phyloP scores from a whole-genome alignment of 2,113 vertebrate genomes.

The Ranitomeya variabilis region DNA sequence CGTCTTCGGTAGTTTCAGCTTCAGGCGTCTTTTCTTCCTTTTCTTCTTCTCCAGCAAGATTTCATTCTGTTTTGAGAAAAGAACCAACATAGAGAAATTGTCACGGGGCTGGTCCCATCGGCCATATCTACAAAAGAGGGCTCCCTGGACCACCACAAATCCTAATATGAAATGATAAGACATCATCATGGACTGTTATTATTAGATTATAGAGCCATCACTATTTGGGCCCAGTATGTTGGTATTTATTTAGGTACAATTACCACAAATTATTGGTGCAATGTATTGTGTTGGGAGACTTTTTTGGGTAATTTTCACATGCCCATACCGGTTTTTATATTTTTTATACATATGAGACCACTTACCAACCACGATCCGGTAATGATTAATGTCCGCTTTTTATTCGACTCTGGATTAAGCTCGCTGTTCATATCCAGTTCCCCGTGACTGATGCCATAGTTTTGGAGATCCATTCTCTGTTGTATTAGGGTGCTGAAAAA shows the following conservation, averaged over 20 bases:
- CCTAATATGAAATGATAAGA: no score
- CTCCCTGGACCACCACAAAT: no score
- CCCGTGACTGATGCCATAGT: slow-evolving; percentile 60
- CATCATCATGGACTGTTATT: no score
- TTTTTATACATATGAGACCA: slow-evolving; percentile 14
- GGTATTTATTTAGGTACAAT: no score
- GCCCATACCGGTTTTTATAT: no score
- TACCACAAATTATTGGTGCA: no score
- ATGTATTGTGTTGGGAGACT: no score
- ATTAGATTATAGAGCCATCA: no score
- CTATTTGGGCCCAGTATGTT: no score
- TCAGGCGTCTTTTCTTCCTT: slow-evolving; percentile 79
- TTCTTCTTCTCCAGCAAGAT: slow-evolving; percentile 96
- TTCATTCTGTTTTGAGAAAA: slow-evolving; percentile 81
- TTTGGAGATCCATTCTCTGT: slow-evolving; percentile 77
- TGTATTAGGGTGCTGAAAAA: slow-evolving; percentile 80
- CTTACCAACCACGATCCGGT: slow-evolving; percentile 95
- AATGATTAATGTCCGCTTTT: slow-evolving; percentile 89
- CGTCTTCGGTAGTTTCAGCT: slow-evolving; percentile 81
- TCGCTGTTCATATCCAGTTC: slow-evolving; percentile 65
- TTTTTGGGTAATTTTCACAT: no score
- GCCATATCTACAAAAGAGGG: no score
- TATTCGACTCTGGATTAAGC: slow-evolving; percentile 74
- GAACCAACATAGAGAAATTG: not conserved
- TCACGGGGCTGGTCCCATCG: not conserved